These are phyloP conservation scores for Trypoxylon attenuatum DNA, from an alignment of 2,888 invertebrate genomes.

Conservation along the genomic window DNA sequence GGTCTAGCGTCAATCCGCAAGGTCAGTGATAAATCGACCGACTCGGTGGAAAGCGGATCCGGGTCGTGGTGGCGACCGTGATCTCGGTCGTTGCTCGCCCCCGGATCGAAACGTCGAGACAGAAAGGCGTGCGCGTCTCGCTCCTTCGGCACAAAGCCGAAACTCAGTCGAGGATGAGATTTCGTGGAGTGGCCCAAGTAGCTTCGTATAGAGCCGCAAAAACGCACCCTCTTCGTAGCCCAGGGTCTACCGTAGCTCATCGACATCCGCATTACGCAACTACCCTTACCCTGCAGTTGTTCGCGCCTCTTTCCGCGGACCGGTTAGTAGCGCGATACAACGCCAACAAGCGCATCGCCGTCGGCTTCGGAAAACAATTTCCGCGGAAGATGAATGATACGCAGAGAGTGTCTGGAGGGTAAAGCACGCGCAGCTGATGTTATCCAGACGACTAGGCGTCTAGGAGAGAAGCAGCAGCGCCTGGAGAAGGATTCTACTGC, in stretches of 20 bases:
- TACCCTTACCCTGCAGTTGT: not conserved
- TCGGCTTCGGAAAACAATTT: too few species aligned
- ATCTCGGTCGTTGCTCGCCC: not conserved
- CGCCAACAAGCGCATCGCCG: too few species aligned
- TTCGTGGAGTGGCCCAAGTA: conserved; percentile 24
- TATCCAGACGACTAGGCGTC: too few species aligned
- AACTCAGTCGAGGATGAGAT: conserved; percentile 39
- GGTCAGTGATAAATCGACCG: not conserved
- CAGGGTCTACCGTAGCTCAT: not conserved
- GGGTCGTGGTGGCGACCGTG: conserved; percentile 7
- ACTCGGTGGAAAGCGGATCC: conserved; percentile 5
- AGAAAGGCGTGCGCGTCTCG: conserved; percentile 39
- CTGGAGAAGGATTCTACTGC: conserved; percentile 7
- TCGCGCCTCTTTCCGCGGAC: not conserved
- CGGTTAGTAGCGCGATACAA: too few species aligned
- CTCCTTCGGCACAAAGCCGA: conserved; percentile 44
- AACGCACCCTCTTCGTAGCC: conserved; percentile 17
- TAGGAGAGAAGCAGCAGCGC: too few species aligned
- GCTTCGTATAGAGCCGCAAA: conserved; percentile 24
- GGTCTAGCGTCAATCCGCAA: not conserved
- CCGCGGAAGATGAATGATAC: too few species aligned
- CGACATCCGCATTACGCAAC: conserved; percentile 31
- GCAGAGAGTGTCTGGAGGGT: too few species aligned
- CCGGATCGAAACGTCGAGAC: conserved; percentile 56
- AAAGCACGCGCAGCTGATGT: too few species aligned